These are phyloP conservation scores for Fragum fragum DNA, from an alignment of 2,888 invertebrate species.

Conservation along the genomic window DNA sequence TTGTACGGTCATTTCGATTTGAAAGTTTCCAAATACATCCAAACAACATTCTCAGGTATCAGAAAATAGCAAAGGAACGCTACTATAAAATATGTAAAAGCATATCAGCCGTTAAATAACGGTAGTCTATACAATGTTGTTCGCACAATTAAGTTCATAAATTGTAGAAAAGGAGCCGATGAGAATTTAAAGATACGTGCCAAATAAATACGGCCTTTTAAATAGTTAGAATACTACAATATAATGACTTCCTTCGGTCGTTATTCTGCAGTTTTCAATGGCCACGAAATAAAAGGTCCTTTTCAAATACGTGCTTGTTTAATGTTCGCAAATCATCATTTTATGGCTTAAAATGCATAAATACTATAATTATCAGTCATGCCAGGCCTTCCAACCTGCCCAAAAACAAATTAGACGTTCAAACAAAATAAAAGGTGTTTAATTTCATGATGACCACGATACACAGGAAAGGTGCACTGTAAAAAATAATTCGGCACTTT, in stretches of 20 bases:
- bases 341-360: conserved; percentile 26
- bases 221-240: conserved; percentile 5
- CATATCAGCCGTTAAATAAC: background rate
- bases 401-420: conserved; percentile 21
- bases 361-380: conserved; percentile 28
- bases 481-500: too few species aligned
- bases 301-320: conserved; percentile 23
- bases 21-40: background rate
- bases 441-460: conserved; percentile 52
- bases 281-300: conserved; percentile 9
- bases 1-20: background rate
- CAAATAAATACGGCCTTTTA: conserved; percentile 1
- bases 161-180: background rate
- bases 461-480: conserved; percentile 23
- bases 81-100: background rate
- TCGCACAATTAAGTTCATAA: background rate
- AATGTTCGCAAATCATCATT: conserved; percentile 31
- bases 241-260: background rate
- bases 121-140: background rate
- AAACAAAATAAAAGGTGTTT: conserved; percentile 57
- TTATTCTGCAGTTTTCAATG: conserved; percentile 10
- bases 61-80: background rate
- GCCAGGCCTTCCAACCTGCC: conserved; percentile 15
- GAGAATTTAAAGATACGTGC: conserved; percentile 2
- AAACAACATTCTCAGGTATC: background rate